Evolutionary conservation across 2,888 invertebrate genomes (phyloP).

Genomic region (Hyalella azteca): DNA sequence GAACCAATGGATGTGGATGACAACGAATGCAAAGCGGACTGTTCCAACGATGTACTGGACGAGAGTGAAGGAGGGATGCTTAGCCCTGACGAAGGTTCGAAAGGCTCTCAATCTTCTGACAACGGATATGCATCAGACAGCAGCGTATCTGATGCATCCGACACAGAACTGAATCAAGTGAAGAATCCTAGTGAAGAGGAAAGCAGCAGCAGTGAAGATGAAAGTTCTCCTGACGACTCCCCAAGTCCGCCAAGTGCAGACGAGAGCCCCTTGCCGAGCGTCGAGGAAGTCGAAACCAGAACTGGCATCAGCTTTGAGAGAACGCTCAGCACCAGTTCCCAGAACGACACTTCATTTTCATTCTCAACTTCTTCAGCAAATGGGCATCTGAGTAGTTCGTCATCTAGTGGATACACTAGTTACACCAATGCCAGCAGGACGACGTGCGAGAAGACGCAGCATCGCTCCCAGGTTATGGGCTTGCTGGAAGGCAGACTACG

Average conservation of each 20-base stretch:
- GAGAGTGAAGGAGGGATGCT: background rate
- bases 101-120: background rate
- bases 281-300: slow-evolving; percentile 33
- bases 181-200: background rate
- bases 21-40: background rate
- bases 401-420: background rate
- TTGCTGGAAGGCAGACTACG: background rate
- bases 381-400: background rate
- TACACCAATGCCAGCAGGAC: background rate
- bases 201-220: slow-evolving; percentile 3
- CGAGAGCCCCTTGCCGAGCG: background rate
- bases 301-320: slow-evolving; percentile 27
- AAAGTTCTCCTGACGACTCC: slow-evolving; percentile 15
- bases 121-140: background rate
- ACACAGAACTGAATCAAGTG: background rate
- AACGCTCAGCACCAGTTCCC: background rate
- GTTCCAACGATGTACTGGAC: background rate
- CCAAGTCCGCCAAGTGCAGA: slow-evolving; percentile 21
- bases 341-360: background rate
- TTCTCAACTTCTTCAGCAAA: background rate
- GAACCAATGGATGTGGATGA: background rate
- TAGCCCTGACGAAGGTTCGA: slow-evolving; percentile 18
- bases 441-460: background rate
- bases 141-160: background rate
- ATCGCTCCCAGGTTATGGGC: background rate